A percentile compares a stretch with the other conserved stretches of the same genome.
Conservation (phyloP, 2,113 vertebrate genomes). For the Semicossyphus pulcher region DNA sequence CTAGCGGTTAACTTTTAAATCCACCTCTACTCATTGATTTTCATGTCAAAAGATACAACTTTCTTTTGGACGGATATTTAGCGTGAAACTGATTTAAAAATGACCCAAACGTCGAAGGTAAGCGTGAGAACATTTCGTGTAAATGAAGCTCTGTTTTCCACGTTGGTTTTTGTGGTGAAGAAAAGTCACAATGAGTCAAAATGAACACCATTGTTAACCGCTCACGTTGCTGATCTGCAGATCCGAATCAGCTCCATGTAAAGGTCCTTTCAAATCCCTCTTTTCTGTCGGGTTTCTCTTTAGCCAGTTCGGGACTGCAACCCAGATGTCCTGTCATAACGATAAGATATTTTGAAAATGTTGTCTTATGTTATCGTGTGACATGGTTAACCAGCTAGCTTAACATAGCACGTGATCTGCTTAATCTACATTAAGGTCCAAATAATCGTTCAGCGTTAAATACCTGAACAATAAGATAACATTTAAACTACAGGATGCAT, state of each 20-base stretch:
- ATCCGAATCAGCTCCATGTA: neutral
- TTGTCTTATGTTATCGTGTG: neutral
- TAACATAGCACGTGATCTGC: neutral
- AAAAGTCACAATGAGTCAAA: neutral
- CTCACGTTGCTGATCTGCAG: neutral
- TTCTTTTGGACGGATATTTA: neutral
- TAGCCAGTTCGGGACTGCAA: neutral
- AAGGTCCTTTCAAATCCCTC: neutral
- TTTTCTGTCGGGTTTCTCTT: too few species aligned
- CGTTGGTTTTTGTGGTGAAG: neutral
- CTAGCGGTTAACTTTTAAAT: constrained; percentile 61
- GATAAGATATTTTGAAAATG: neutral
- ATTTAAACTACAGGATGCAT: neutral
- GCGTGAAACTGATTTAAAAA: constrained; percentile 10
- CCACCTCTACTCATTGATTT: neutral
- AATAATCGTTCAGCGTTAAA: neutral
- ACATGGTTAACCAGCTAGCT: too few species aligned
- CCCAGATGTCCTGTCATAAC: neutral
- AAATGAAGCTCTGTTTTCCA: neutral
- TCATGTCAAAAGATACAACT: neutral
- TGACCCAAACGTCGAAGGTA: constrained; percentile 73
- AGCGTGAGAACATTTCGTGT: constrained; percentile 15
- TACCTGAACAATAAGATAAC: neutral
- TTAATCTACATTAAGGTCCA: neutral
- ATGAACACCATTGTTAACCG: neutral